Base-by-base conservation (phyloP, 2,797 vertebrate genomes). In the Tympanoctomys barrerae region DNA sequence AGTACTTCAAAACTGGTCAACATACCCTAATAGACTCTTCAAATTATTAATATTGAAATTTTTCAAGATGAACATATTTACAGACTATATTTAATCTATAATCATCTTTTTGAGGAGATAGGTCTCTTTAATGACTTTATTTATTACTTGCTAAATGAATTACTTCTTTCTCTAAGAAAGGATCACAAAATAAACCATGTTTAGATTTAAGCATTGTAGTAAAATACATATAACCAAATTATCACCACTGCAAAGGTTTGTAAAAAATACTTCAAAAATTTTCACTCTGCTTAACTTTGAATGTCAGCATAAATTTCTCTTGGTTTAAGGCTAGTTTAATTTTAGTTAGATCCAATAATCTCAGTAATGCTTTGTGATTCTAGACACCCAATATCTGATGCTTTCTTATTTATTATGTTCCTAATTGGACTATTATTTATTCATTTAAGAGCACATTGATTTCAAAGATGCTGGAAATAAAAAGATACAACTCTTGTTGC, bases 401-500 rank as follows among this genome's bases (percentile, higher is more conserved):
- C 9, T 81, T n/a, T 89, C 86, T 82, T 70, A 62, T 97, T 89
- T 73, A 59, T 97, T 89, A 42, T 24, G 28, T 79, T 95, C 19
- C 42, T 61, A 87, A 91, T 7, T 77, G 75, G 90, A 79, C n/a
- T 79, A 52, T 89, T 75, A 70, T 61, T 92, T 86, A 93, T 80
- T 81, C 26, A 49, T 89, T 89, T 90, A 87, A 64, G 24, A 90
- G 57, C 49, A 75, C 26, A 49, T 11, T 49, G 1, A 89, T 71
- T 12, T 71, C 71, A 49, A 64, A 73, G 87, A 42, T 26, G 8
- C 14, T 59, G 79, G 24, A 24, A 26, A 77, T 90, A 49, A 42
- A 5, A 42, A 42, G 42, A 42, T 42, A 42, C 42, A 42, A 42
- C 42, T 42, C 42, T 42, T 42, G 5, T 42, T 42, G 42, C 42